Percentiles rank a stretch among this genome's conserved stretches.
Conservation (phyloP, 2,113 vertebrate species). For the Marmota monax region DNA sequence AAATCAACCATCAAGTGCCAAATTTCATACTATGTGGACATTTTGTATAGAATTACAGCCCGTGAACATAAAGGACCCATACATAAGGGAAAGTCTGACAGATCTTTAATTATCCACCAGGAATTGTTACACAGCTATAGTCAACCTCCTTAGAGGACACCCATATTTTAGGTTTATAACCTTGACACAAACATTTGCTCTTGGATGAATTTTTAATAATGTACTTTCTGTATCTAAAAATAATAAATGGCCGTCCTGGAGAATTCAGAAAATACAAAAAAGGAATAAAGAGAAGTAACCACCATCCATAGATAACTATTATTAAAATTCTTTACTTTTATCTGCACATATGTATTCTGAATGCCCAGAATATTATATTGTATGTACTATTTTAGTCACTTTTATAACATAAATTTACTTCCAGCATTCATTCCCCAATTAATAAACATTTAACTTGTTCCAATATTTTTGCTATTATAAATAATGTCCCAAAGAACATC, state of each 20-base stretch:
- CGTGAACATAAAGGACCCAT: conserved; percentile 26
- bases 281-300: conserved; percentile 52
- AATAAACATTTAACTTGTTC: conserved; percentile 60
- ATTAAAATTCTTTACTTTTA: conserved; percentile 52
- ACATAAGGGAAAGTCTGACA: conserved; percentile 53
- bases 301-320: neutral
- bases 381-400: conserved; percentile 20
- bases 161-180: conserved; percentile 41
- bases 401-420: conserved; percentile 65
- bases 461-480: conserved; percentile 53
- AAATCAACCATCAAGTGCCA: conserved; percentile 54
- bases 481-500: conserved; percentile 13
- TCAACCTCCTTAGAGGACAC: conserved; percentile 24
- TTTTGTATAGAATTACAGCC: conserved; percentile 57
- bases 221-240: conserved; percentile 43
- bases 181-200: conserved; percentile 53
- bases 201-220: conserved; percentile 72
- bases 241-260: conserved; percentile 45
- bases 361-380: conserved; percentile 45
- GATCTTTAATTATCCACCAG: neutral
- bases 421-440: conserved; percentile 18
- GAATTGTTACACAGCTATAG: neutral
- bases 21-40: conserved; percentile 27
- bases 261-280: conserved; percentile 59
- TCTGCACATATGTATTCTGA: conserved; percentile 24